phyloP scores from a whole-genome alignment of 2,113 vertebrate genomes.

The Serinus canaria region DNA sequence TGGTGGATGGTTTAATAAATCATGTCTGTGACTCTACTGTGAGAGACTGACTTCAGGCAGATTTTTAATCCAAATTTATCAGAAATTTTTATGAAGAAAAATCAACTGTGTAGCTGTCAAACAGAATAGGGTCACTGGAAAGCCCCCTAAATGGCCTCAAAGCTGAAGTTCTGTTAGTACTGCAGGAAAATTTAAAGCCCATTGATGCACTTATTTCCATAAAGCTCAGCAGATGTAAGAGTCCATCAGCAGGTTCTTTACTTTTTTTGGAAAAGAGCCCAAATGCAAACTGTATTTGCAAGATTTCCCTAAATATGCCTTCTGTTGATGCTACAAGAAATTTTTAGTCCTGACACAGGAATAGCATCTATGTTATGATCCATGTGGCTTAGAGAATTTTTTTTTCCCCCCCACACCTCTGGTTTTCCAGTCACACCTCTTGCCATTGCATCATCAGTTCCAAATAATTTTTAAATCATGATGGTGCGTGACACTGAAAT shows the following conservation, averaged over 20 bases:
- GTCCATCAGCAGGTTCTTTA: background rate
- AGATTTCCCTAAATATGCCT: background rate
- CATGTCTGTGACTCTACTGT: background rate
- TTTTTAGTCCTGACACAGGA: slow-evolving; percentile 24
- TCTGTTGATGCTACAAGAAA: slow-evolving; percentile 9
- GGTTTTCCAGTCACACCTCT: background rate
- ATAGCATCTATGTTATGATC: background rate
- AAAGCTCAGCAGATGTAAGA: background rate
- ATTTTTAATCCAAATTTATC: background rate
- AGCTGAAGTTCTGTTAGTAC: background rate
- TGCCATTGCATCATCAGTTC: background rate
- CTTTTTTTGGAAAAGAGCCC: background rate
- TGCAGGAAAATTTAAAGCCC: background rate
- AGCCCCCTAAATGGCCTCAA: background rate
- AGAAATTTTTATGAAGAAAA: background rate
- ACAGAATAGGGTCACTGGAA: background rate
- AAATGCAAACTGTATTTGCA: slow-evolving; percentile 14
- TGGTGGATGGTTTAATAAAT: background rate
- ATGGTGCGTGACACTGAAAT: background rate
- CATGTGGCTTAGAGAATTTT: background rate
- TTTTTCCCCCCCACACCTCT: background rate
- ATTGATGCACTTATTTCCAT: background rate
- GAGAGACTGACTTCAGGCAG: background rate
- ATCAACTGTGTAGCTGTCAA: background rate
- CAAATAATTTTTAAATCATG: background rate